A percentile compares a stretch with the other conserved stretches of the same genome.
Evolutionary conservation across 2,797 vertebrate genomes (phyloP).

Genomic region (Pantherophis alleghaniensis): DNA sequence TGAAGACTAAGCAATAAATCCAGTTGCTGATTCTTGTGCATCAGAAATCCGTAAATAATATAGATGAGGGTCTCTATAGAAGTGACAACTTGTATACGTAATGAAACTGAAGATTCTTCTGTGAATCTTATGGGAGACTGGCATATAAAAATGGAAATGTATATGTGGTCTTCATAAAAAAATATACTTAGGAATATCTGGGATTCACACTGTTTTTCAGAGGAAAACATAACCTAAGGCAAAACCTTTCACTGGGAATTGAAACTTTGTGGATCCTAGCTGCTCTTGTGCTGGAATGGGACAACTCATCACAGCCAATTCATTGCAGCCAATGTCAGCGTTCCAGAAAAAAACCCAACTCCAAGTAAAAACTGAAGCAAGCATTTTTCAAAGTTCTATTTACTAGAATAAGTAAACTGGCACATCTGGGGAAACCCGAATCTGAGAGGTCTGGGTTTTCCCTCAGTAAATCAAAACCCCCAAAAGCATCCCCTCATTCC

Average conservation of each 20-base stretch:
- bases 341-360: too few species aligned
- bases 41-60: background rate
- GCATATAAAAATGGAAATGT: background rate
- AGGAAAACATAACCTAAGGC: constrained; percentile 26
- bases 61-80: background rate
- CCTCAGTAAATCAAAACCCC: too few species aligned
- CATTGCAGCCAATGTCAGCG: too few species aligned
- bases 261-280: constrained; percentile 20
- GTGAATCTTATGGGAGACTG: background rate
- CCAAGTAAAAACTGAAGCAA: too few species aligned
- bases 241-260: background rate
- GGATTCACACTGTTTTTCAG: constrained; percentile 9
- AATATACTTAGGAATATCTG: background rate
- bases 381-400: too few species aligned
- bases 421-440: too few species aligned
- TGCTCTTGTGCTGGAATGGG: background rate
- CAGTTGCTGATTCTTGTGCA: background rate
- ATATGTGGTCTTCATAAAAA: background rate
- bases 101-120: background rate
- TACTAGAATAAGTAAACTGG: too few species aligned
- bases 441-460: too few species aligned
- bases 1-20: background rate
- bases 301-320: background rate
- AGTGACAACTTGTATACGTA: background rate
- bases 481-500: too few species aligned